Percentiles rank a stretch among this genome's conserved stretches.
These are phyloP conservation scores for Serripes groenlandicus DNA, from an alignment of 2,888 invertebrate genomes.

Conservation along the genomic window DNA sequence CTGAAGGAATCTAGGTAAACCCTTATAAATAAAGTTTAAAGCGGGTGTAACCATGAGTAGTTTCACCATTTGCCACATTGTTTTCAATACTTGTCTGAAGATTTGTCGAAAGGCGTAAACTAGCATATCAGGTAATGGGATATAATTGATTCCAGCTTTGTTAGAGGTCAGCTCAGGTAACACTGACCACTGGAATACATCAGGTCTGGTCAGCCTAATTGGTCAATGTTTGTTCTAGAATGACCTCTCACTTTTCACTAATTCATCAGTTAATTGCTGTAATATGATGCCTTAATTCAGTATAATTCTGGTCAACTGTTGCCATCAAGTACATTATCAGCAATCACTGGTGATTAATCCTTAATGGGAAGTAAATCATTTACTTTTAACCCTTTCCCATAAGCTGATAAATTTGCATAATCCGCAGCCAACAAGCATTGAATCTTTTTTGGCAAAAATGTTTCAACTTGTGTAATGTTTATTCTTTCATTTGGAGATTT, in stretches of 20 bases:
- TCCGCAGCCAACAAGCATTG: neutral
- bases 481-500: too few species aligned
- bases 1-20: too few species aligned
- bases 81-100: neutral
- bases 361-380: too few species aligned
- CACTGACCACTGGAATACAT: neutral
- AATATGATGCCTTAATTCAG: constrained; percentile 8
- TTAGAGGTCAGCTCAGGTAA: constrained; percentile 21
- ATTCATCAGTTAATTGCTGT: constrained; percentile 2
- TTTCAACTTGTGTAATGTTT: too few species aligned
- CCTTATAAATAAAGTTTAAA: too few species aligned
- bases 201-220: constrained; percentile 16
- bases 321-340: too few species aligned
- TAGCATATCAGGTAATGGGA: neutral
- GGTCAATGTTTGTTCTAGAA: constrained; percentile 19
- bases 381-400: neutral
- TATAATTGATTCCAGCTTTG: neutral
- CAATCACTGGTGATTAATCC: too few species aligned
- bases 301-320: too few species aligned
- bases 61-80: neutral
- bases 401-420: neutral
- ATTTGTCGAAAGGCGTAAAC: neutral
- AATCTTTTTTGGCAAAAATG: too few species aligned
- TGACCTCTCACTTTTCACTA: constrained; percentile 18
- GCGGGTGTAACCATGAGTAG: neutral